Conservation (phyloP, 2,113 vertebrate genomes). For the Trematocara marginatum region DNA sequence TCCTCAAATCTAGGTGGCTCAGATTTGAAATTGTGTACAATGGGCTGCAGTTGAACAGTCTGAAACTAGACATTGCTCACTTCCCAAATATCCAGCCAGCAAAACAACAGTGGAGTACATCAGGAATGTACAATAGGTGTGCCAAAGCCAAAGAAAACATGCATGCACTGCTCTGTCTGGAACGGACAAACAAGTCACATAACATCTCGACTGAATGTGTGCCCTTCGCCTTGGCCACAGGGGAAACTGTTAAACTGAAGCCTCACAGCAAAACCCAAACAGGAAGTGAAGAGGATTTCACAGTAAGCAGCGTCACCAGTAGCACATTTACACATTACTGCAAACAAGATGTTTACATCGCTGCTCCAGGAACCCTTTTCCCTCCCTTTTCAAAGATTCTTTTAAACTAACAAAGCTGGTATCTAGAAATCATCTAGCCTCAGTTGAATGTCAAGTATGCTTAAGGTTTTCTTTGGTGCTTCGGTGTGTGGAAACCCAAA, state of each 20-base stretch:
- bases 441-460: background rate
- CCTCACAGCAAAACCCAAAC: constrained; percentile 47
- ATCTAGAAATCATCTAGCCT: background rate
- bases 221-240: constrained; percentile 18
- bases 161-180: background rate
- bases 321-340: background rate
- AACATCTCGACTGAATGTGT: background rate
- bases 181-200: constrained; percentile 30
- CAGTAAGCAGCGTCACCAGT: constrained; percentile 7
- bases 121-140: background rate
- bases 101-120: background rate
- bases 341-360: background rate
- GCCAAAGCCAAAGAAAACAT: constrained; percentile 24
- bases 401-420: background rate
- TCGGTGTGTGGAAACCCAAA: background rate
- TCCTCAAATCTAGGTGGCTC: background rate
- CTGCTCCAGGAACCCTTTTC: background rate
- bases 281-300: constrained; percentile 58
- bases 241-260: constrained; percentile 51
- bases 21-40: background rate
- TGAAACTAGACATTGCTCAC: background rate
- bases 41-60: background rate
- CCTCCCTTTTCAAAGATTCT: background rate
- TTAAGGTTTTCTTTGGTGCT: background rate
- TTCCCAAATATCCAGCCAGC: background rate